Conservation (phyloP, 2,797 vertebrate genomes). For the Limosa lapponica region DNA sequence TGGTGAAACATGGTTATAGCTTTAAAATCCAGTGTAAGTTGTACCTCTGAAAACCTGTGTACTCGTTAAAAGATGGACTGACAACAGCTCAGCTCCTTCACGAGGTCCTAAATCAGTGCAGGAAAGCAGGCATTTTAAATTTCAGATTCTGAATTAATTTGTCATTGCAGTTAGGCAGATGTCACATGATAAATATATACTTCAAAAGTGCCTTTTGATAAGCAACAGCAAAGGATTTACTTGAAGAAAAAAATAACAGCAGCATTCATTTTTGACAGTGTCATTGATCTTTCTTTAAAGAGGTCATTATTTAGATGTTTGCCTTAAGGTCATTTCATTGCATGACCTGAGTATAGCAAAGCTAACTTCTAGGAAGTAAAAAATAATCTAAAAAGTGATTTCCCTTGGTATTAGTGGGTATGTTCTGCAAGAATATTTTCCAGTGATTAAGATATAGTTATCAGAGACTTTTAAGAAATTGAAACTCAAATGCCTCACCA, state of each 20-base stretch:
- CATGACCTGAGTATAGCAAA: background rate
- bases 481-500: background rate
- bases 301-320: slow-evolving; percentile 22
- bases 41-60: background rate
- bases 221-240: background rate
- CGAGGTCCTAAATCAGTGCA: background rate
- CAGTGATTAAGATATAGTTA: background rate
- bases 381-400: background rate
- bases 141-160: background rate
- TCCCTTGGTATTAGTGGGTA: background rate
- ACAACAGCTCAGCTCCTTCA: background rate
- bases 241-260: background rate
- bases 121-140: background rate
- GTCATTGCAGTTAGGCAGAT: background rate
- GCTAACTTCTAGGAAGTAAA: background rate
- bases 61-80: background rate
- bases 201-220: background rate
- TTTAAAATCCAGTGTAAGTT: background rate
- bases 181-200: background rate
- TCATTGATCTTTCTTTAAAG: slow-evolving; percentile 7
- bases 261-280: background rate
- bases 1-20: background rate
- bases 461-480: background rate
- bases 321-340: background rate
- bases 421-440: background rate